Conservation (phyloP, 2,113 vertebrate species). For the Cisticola juncidis region DNA sequence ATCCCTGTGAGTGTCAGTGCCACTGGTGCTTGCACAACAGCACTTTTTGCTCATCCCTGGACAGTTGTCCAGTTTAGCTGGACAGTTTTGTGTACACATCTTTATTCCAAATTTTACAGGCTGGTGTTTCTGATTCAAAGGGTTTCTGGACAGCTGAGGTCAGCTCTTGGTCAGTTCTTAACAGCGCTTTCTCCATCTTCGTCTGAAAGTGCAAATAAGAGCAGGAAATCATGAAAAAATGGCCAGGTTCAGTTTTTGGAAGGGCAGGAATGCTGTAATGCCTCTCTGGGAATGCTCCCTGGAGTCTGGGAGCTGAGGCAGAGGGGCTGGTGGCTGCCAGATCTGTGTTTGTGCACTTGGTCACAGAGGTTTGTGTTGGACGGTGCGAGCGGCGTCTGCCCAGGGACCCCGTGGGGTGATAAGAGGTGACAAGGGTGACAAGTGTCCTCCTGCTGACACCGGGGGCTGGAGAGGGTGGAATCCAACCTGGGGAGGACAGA, state of each 20-base stretch:
- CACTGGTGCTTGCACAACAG: not conserved
- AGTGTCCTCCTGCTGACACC: not conserved
- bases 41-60: not conserved
- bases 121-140: not conserved
- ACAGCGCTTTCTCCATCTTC: not conserved
- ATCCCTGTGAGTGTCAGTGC: not conserved
- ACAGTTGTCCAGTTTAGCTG: no score
- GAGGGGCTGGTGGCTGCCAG: not conserved
- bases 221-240: not conserved
- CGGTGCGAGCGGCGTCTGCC: fast-evolving
- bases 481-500: not conserved
- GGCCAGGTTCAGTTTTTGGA: not conserved
- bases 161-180: not conserved
- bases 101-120: not conserved
- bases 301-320: not conserved
- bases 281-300: constrained; percentile 1
- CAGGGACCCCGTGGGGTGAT: not conserved
- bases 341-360: constrained; percentile 32
- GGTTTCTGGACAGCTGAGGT: not conserved
- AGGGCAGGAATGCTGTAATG: not conserved
- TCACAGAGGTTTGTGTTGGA: constrained; percentile 44
- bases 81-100: not conserved
- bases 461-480: not conserved
- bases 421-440: not conserved
- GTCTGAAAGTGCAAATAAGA: not conserved